phyloP scores from a whole-genome alignment of 2,888 invertebrate genomes.

The Plagodis dolabraria region DNA sequence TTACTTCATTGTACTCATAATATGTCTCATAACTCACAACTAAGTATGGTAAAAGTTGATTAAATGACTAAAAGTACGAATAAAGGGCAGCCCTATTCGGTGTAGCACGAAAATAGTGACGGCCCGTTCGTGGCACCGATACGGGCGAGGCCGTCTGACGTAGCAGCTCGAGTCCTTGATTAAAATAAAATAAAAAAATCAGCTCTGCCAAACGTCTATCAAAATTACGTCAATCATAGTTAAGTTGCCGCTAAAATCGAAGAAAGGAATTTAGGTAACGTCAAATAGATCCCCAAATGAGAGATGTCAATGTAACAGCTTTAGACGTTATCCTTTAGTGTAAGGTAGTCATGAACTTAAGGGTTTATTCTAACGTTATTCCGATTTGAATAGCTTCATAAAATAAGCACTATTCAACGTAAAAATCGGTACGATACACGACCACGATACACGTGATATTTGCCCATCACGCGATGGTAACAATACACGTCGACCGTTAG shows the following conservation, averaged over 20 bases:
- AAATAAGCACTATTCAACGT: constrained; percentile 34
- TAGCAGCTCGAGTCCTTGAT: constrained; percentile 56
- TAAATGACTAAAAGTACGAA: constrained; percentile 11
- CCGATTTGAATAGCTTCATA: constrained; percentile 33
- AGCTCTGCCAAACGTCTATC: constrained; percentile 42
- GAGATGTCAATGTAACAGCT: constrained; percentile 7
- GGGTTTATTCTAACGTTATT: constrained; percentile 30
- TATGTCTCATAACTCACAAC: too few species aligned
- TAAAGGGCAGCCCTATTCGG: constrained; percentile 42
- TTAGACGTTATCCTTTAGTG: constrained; percentile 13
- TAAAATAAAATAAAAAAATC: constrained; percentile 52
- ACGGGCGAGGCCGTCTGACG: constrained; percentile 54
- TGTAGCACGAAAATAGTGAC: constrained; percentile 59
- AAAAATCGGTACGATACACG: constrained; percentile 27
- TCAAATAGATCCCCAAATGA: constrained; percentile 8
- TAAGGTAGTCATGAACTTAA: constrained; percentile 18
- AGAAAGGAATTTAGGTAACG: constrained; percentile 16
- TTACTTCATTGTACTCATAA: too few species aligned
- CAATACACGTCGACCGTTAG: constrained; percentile 4
- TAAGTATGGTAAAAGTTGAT: constrained; percentile 16
- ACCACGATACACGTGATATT: constrained; percentile 26
- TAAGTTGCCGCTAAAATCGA: constrained; percentile 13
- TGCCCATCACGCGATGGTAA: constrained; percentile 30
- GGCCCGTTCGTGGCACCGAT: constrained; percentile 61
- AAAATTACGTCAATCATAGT: constrained; percentile 40